Conservation (phyloP, 2,797 vertebrate species). For the Myotis findleyi region DNA sequence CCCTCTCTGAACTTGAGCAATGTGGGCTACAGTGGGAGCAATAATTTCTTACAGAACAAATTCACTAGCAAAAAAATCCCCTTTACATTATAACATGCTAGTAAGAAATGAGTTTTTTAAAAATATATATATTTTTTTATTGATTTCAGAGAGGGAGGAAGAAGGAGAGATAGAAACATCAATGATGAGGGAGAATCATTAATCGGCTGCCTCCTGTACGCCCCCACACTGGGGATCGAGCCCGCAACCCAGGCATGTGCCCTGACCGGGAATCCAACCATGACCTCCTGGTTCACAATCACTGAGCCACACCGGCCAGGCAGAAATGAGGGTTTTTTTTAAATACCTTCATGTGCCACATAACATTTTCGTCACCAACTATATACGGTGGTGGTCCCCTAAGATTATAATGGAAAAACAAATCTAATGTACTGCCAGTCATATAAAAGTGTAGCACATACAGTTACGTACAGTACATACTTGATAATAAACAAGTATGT, state of each 20-base stretch:
- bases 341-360: neutral
- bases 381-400: neutral
- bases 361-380: neutral
- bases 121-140: no score
- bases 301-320: no score
- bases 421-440: neutral
- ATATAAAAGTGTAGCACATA: neutral
- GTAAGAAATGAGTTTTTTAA: neutral
- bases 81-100: neutral
- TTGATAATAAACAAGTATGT: neutral
- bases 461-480: neutral
- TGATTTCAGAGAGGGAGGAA: no score
- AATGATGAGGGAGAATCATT: no score
- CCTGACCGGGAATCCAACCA: no score
- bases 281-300: no score
- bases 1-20: neutral
- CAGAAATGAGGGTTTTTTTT: neutral
- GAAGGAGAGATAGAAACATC: no score
- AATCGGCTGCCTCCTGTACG: no score
- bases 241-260: no score
- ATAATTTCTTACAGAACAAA: neutral
- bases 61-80: neutral
- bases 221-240: no score
- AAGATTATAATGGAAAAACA: neutral
- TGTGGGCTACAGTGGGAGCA: neutral